Evolutionary conservation across 2,888 invertebrate species (phyloP), one percentile per base, ranked within the genome.

Genomic region (Polydrusus pterygomalis): DNA sequence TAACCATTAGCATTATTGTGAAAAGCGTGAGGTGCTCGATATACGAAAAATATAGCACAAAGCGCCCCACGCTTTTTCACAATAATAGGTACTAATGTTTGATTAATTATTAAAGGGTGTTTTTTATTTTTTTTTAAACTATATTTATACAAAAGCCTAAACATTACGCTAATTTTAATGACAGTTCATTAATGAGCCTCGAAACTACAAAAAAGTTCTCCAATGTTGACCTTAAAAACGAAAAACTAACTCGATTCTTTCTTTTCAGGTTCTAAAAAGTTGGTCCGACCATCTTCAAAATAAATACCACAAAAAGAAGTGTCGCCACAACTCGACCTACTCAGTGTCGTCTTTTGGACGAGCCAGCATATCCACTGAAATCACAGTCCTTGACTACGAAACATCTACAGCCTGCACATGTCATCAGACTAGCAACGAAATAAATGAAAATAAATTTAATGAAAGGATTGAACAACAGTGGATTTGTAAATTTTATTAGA

Each of bases 331-430:
- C 18, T 84, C 84, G 5, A 79, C 76, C 13, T 74, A 82, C 63
- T 84, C 83, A 11, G 58, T 85, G 15, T 83, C 85, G 13, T 81
- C 82, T 8, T 79, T 79, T 49, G 83, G 83, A 63, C 78, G 85
- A 64, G 80, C 83, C n/a, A 85, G 85, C 64, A 78, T 84, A 45
- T 83, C 85, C 1, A 85, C 85, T 10, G 85, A 85, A 78, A 81
- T 84, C 25, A 86, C 85, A 10, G 72, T 84, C 30, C 75, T 86
- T 51, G 86, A 86, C 18, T 82, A 79, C 49, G 85, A 86, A 30
- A 71, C 79, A 15, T 38, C 47, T 17, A 70, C 78, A 17, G 77
- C 80, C 13, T 81, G 81, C 69, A 74, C 74, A 10, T 80, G 81
- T 38, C 63, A 58, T 18, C 79, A 79, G 47, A 69, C 71, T 17